Evolutionary conservation across 2,888 invertebrate species (phyloP), one percentile per base, ranked within the genome.

Genomic region (Lepidocyrtinus sp.): DNA sequence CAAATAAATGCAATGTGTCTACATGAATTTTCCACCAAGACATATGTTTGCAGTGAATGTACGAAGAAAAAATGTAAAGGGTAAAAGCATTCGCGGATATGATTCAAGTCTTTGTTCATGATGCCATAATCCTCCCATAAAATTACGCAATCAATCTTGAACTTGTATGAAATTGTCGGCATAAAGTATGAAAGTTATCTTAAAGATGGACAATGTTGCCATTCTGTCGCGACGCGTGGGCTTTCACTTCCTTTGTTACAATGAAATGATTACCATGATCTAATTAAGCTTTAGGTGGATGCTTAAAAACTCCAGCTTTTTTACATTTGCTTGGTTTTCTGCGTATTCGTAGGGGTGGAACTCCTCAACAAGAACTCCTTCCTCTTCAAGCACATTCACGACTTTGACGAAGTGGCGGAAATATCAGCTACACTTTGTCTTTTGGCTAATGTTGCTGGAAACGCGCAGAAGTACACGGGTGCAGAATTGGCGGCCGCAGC

Each of bases 341-440:
- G 12, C 19, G 15, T 70, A n/a, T 71, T 25, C 25, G 7, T 68
- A 84, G 84, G 82, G 78, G 81, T 82, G 19, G 73, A 84, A 67
- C 82, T 82, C 55, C 68, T 84, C 61, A 81, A 84, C 46, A 84
- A 78, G 19, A 81, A 78, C 24, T 82, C 82, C 1, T 67, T 67
- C 75, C 62, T 84, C 26, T 84, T 77, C 71, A 77, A 82, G 55
- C 82, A 82, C 63, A 82, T 84, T n/a, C 82, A 81, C 63, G 82
- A 82, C 62, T 82, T 75, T 64, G 82, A 84, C 9, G 84, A 84
- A 64, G 82, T 84, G 0, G 77, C 62, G 1, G 84, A 82, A 75
- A 82, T 84, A 24, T 77, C 82, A 50, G 81, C 79, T 15, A 74
- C 82, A 9, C 74, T 84, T 24, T 81, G 77, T 71, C 75, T 82